Percentiles rank a stretch among this genome's conserved stretches.
phyloP scores from a whole-genome alignment of 2,113 vertebrate species.

The Rhineura floridana region DNA sequence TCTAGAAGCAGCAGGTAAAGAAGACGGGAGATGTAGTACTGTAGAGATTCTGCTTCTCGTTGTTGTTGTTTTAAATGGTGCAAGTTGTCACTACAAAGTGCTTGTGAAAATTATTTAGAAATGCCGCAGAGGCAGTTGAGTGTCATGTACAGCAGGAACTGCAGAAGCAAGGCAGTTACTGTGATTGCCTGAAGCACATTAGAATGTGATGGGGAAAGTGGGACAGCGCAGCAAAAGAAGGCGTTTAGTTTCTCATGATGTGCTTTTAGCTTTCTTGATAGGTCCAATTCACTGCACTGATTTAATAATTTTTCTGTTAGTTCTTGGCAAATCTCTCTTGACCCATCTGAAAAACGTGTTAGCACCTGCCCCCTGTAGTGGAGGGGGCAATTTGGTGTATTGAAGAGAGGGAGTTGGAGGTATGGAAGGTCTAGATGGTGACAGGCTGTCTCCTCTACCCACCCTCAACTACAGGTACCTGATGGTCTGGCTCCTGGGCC shows the following conservation, averaged over 20 bases:
- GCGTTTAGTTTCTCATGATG: not conserved
- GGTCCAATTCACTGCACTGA: not conserved
- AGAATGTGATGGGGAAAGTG: not conserved
- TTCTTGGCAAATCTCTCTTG: not conserved
- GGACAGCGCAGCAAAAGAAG: not conserved
- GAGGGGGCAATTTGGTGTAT: too few species aligned
- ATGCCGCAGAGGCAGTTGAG: slow-evolving; percentile 5
- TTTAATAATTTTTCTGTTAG: not conserved
- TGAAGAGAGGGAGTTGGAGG: too few species aligned
- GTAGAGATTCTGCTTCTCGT: not conserved
- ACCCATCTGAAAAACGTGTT: accelerated
- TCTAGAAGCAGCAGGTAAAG: too few species aligned
- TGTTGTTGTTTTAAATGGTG: not conserved
- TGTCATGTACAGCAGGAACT: not conserved
- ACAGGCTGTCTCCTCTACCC: too few species aligned
- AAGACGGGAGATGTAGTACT: not conserved
- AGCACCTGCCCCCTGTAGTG: too few species aligned
- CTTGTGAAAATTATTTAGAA: not conserved
- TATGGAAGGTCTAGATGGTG: too few species aligned
- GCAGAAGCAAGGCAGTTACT: not conserved
- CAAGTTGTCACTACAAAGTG: not conserved
- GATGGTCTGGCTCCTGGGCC: too few species aligned
- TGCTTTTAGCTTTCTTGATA: not conserved
- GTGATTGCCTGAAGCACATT: not conserved
- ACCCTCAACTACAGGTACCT: too few species aligned